These are phyloP conservation scores for Dendronephthya gigantea DNA, from an alignment of 64 coral and sea anemone species.

Conservation along the genomic window DNA sequence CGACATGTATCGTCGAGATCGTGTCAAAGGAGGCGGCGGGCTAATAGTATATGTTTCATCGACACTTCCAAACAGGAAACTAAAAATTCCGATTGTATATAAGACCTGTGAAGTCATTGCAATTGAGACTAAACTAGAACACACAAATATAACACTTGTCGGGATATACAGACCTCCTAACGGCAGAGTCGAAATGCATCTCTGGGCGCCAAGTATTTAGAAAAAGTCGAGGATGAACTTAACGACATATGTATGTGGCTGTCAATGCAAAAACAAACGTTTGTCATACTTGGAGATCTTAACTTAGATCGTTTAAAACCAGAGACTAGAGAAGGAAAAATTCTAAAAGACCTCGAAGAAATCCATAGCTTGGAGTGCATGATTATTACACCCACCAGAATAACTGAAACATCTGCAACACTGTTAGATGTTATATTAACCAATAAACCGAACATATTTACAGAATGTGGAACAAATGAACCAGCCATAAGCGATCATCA, in stretches of 20 bases:
- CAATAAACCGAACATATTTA: background rate
- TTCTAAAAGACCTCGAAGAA: constrained; percentile 28
- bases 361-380: background rate
- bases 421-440: too few relatives aligned
- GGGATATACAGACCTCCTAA: constrained; percentile 20
- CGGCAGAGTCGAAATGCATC: background rate
- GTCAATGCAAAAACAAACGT: background rate
- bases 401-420: background rate
- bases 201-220: constrained; percentile 7
- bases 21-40: constrained; percentile 45
- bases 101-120: constrained; percentile 3
- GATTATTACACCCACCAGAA: background rate
- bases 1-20: constrained; percentile 17
- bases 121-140: constrained; percentile 11
- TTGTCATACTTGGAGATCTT: constrained; percentile 34
- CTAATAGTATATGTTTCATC: constrained; percentile 21
- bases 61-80: background rate
- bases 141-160: background rate
- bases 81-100: constrained; percentile 6
- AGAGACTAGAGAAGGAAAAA: constrained; percentile 28
- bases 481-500: too few relatives aligned
- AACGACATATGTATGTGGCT: constrained; percentile 37
- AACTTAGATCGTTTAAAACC: constrained; percentile 22
- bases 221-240: constrained; percentile 8
- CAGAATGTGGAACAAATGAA: too few relatives aligned